Conservation (phyloP, 92 coral and sea anemone species). For the Epizoanthus ramosus region DNA sequence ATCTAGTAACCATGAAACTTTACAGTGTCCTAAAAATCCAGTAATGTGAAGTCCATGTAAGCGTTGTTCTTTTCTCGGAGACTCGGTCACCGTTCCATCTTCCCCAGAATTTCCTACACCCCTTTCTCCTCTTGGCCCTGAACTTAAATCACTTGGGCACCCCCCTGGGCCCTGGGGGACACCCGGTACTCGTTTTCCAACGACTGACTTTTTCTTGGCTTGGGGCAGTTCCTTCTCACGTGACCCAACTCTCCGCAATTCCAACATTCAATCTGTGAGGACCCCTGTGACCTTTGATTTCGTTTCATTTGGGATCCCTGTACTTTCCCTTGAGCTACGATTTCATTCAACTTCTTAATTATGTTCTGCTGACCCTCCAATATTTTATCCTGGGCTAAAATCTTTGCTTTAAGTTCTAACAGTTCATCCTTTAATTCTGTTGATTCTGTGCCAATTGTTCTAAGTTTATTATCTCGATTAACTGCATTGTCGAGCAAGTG, state of each 20-base stretch:
- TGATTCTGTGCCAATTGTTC: conserved; percentile 26
- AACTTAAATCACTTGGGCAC: background rate
- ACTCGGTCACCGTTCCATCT: too few relatives aligned
- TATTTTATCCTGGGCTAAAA: background rate
- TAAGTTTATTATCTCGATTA: conserved; percentile 12
- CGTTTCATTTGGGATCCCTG: too few relatives aligned
- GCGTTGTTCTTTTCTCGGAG: background rate
- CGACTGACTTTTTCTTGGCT: background rate
- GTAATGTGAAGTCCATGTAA: conserved; percentile 8
- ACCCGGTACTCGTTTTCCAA: conserved; percentile 32
- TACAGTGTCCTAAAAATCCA: conserved; percentile 25
- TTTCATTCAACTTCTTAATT: conserved; percentile 21
- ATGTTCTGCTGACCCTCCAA: conserved; percentile 29
- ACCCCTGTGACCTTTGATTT: conserved; percentile 15
- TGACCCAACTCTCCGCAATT: background rate
- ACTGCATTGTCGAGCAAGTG: conserved; percentile 36
- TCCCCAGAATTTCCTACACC: background rate
- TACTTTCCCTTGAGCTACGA: too few relatives aligned
- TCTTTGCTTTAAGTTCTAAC: conserved; percentile 7
- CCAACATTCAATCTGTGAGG: background rate
- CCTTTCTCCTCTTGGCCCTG: conserved; percentile 5
- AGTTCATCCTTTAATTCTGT: too few relatives aligned
- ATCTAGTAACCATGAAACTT: conserved; percentile 36
- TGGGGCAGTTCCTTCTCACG: background rate
- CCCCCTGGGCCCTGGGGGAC: conserved; percentile 9